Evolutionary conservation across 2,113 vertebrate species (phyloP), one percentile per base, ranked within the genome.

Genomic region (Clinocottus analis): DNA sequence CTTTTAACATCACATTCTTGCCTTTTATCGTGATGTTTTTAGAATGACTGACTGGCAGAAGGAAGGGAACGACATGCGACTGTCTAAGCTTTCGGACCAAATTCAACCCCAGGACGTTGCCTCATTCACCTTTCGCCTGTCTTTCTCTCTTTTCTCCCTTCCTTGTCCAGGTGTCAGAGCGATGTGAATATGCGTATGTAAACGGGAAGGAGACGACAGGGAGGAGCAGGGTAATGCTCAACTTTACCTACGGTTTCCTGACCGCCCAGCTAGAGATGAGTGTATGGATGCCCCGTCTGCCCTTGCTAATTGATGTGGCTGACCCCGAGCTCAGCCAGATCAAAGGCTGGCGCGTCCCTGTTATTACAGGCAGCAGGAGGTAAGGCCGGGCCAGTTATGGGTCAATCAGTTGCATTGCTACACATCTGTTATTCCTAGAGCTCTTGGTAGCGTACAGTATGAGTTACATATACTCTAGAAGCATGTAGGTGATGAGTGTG

Each of bases 261-360:
- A 96, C 87, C 33, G 91, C 95, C 12, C 93, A 96, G 65, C 92
- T 99, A 81, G 95, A 97, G 90, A 92, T 99, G 93, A 97, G 93
- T 0, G 97, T 99, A 2, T 99, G 98, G 98, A 94, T 94, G 71
- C 98, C 98, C 59, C 95, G 95, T 35, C 93, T 99, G 25, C 97
- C 97, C 0, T 93, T 99, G 88, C 93, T 95, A 72, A 97, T 99
- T 3, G 95, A 98, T 75, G 92, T 98, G 59, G 95, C 96, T 0
- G 97, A 99, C 93, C 92, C 96, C 0, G 97, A 98, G 85, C 95
- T 99, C 64, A 98, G 96, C 89, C 98, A 98, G 91, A 97, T 99
- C 92, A 99, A 97, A 91, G 98, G 97, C 19, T 99, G 98, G 98
- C 94, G 97, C 85, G 96, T 99, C 35, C 97, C 97, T 12, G 92